These are phyloP conservation scores for Drosophila nr. perissopoda DNA, from an alignment of 2,888 invertebrate species.

Conservation along the genomic window DNA sequence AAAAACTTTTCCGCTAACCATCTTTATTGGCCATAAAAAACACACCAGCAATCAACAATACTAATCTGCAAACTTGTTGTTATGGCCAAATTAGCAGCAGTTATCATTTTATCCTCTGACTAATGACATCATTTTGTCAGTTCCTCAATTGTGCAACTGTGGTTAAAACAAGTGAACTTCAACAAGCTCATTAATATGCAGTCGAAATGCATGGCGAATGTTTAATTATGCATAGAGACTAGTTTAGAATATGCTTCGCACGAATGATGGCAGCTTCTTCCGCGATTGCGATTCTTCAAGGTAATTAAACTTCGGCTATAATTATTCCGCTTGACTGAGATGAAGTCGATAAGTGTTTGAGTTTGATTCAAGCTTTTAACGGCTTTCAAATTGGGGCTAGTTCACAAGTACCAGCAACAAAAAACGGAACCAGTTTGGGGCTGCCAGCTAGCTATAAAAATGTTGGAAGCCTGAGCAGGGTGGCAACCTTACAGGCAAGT, in stretches of 20 bases:
- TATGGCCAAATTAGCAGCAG: conserved; percentile 1
- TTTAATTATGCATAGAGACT: conserved; percentile 55
- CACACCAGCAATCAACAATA: conserved; percentile 45
- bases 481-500: conserved; percentile 11
- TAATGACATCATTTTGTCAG: conserved; percentile 27
- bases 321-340: neutral
- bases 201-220: conserved; percentile 23
- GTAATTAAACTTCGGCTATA: conserved; percentile 6
- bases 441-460: conserved; percentile 12
- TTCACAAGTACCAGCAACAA: conserved; percentile 1
- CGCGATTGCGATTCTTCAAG: conserved; percentile 43
- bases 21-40: conserved; percentile 34
- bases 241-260: conserved; percentile 22
- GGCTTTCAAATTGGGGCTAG: neutral
- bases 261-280: conserved; percentile 36
- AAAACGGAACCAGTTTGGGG: conserved; percentile 5
- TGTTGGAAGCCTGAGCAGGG: neutral
- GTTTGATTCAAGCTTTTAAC: conserved; percentile 5
- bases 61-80: conserved; percentile 58
- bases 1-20: conserved; percentile 47
- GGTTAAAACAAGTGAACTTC: conserved; percentile 20
- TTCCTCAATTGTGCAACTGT: conserved; percentile 27
- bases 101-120: conserved; percentile 24
- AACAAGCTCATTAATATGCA: conserved; percentile 30
- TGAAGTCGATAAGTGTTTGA: neutral